Conservation (phyloP, 2,113 vertebrate genomes). For the Corythornis vintsioides region DNA sequence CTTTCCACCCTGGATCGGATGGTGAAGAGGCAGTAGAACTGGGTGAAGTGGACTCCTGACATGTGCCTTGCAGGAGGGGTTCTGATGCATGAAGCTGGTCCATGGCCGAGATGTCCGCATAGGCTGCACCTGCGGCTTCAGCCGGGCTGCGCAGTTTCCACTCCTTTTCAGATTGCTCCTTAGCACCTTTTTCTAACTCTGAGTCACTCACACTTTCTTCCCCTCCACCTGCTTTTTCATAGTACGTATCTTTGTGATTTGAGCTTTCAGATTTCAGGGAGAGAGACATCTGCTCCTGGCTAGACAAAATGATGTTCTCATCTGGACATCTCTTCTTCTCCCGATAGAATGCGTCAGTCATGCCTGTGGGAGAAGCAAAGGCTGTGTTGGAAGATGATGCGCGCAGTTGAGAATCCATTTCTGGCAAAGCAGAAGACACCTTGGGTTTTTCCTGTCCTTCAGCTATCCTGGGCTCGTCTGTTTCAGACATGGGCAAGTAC, state of each 20-base stretch:
- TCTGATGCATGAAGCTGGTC: not conserved
- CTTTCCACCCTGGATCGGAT: not conserved
- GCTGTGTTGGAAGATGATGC: constrained; percentile 36
- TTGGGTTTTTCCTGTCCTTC: constrained; percentile 52
- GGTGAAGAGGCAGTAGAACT: constrained; percentile 19
- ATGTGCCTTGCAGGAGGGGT: not conserved
- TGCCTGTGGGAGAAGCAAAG: constrained; percentile 24
- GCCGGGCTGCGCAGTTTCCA: constrained; percentile 66
- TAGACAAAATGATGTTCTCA: constrained; percentile 75
- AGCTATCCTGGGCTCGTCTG: constrained; percentile 8
- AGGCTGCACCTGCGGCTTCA: not conserved
- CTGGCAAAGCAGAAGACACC: constrained; percentile 55
- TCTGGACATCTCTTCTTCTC: constrained; percentile 43
- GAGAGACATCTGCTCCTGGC: constrained; percentile 48
- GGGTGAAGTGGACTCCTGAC: not conserved
- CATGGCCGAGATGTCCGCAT: not conserved
- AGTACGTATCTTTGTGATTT: constrained; percentile 37
- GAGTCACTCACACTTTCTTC: constrained; percentile 81
- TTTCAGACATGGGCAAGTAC: not conserved
- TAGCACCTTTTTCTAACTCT: constrained; percentile 89
- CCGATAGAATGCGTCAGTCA: constrained; percentile 6
- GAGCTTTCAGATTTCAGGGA: constrained; percentile 51
- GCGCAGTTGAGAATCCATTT: constrained; percentile 30
- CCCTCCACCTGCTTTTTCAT: constrained; percentile 71
- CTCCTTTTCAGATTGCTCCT: constrained; percentile 88